Evolutionary conservation across 2,797 vertebrate species (phyloP).

Genomic region (Gymnoscopelus braueri): DNA sequence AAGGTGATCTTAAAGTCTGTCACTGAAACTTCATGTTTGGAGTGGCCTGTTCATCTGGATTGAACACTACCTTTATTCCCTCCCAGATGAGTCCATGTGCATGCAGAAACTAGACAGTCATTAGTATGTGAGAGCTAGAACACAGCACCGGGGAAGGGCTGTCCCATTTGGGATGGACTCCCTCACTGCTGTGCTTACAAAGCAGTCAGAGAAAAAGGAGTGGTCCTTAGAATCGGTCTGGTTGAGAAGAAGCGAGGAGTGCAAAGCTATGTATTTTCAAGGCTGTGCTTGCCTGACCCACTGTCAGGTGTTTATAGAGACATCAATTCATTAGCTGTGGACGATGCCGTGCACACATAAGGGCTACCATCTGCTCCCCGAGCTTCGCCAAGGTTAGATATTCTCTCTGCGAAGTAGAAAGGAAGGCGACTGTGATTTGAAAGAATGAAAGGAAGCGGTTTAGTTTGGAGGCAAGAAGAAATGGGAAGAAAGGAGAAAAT

Average conservation of each 20-base stretch:
- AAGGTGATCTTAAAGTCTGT: not conserved
- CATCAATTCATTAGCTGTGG: conserved; percentile 81
- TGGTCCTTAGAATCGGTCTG: conserved; percentile 34
- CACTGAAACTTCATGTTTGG: not conserved
- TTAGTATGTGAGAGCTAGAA: conserved; percentile 26
- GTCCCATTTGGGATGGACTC: conserved; percentile 33
- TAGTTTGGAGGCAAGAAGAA: conserved; percentile 30
- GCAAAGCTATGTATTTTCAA: conserved; percentile 51
- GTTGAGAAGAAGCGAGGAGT: conserved; percentile 36
- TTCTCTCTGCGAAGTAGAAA: conserved; percentile 51
- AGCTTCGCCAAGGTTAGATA: conserved; percentile 80
- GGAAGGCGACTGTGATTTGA: conserved; percentile 29
- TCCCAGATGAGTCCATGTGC: not conserved
- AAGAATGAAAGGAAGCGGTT: conserved; percentile 40
- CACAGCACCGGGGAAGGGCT: conserved; percentile 13
- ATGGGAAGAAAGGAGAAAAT: conserved; percentile 21
- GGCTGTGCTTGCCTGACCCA: conserved; percentile 63
- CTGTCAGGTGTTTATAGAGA: conserved; percentile 83
- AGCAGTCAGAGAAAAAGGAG: conserved; percentile 45
- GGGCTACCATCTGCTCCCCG: conserved; percentile 79
- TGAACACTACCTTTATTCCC: not conserved
- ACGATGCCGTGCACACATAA: conserved; percentile 76
- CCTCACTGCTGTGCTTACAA: not conserved
- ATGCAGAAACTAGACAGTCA: conserved; percentile 1
- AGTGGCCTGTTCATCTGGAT: not conserved